Percentiles rank a stretch among this genome's conserved stretches.
Evolutionary conservation across 2,113 vertebrate genomes (phyloP).

Genomic region (Hydropotes inermis): DNA sequence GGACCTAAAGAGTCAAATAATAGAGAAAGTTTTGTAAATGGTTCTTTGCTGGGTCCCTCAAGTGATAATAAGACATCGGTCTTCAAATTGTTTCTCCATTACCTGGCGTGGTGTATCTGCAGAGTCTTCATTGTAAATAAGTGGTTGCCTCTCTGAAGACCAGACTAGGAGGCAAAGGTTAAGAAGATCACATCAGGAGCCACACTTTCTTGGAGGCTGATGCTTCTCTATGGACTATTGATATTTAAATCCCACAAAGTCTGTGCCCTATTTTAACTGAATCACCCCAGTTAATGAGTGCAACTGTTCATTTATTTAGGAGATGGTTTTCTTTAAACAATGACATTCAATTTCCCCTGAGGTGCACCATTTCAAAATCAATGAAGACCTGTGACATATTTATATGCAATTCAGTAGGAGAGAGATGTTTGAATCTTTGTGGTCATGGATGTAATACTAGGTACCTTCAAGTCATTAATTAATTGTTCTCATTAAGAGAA

Average conservation of each 20-base stretch:
- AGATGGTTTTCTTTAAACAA: slow-evolving; percentile 56
- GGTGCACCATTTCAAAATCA: slow-evolving; percentile 50
- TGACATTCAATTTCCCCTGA: slow-evolving; percentile 30
- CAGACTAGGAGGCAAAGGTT: neutral
- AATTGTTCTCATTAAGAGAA: slow-evolving; percentile 30
- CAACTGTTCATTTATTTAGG: slow-evolving; percentile 56
- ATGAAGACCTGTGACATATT: slow-evolving; percentile 41
- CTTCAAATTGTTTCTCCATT: slow-evolving; percentile 56
- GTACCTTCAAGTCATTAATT: slow-evolving; percentile 25
- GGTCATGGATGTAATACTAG: neutral
- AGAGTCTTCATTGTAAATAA: slow-evolving; percentile 57
- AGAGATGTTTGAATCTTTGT: neutral
- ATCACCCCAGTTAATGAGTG: slow-evolving; percentile 39
- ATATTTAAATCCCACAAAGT: slow-evolving; percentile 55
- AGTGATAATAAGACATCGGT: slow-evolving; percentile 48
- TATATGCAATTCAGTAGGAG: neutral
- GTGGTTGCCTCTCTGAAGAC: neutral
- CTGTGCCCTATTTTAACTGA: slow-evolving; percentile 25
- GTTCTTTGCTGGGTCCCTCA: slow-evolving; percentile 43
- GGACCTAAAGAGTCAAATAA: slow-evolving; percentile 73
- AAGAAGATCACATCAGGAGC: neutral
- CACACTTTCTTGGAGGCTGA: neutral
- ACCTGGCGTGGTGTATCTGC: slow-evolving; percentile 44
- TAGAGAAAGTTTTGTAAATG: slow-evolving; percentile 58
- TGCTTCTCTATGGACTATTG: neutral